Evolutionary conservation across 2,797 vertebrate genomes (phyloP).

Genomic region (Cossypha caffra): DNA sequence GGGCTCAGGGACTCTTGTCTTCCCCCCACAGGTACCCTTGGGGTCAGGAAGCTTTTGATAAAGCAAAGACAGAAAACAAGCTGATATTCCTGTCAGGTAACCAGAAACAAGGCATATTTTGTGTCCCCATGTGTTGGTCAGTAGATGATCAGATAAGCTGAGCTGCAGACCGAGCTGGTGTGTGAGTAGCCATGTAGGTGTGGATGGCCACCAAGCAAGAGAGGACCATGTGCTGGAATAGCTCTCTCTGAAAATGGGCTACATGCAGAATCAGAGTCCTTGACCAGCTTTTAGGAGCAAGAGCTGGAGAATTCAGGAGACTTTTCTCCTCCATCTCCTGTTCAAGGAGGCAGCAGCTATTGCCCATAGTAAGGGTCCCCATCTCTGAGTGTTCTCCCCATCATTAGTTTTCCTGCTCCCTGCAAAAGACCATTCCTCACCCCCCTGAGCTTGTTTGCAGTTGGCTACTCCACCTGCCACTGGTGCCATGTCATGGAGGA

Average conservation of each 20-base stretch:
- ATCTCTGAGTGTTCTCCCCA: background rate
- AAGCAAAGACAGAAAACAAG: slow-evolving; percentile 89
- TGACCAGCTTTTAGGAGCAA: background rate
- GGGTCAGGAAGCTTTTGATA: slow-evolving; percentile 93
- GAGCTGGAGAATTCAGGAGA: background rate
- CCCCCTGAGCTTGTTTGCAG: slow-evolving; percentile 61
- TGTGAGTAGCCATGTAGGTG: background rate
- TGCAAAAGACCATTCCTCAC: background rate
- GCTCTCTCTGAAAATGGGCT: background rate
- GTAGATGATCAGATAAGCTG: background rate
- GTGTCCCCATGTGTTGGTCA: rapidly evolving
- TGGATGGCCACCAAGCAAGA: background rate
- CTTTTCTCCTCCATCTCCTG: background rate
- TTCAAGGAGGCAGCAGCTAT: background rate
- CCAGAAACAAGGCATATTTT: background rate
- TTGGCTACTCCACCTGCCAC: slow-evolving; percentile 96
- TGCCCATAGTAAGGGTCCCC: background rate
- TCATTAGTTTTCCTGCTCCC: rapidly evolving
- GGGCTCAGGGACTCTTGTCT: background rate
- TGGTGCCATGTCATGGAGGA: slow-evolving; percentile 98
- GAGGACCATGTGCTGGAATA: rapidly evolving
- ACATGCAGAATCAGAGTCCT: background rate
- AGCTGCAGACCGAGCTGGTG: background rate
- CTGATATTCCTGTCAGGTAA: slow-evolving; percentile 93
- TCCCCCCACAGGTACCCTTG: slow-evolving; percentile 87